Evolutionary conservation across 2,888 invertebrate species (phyloP), one percentile per base, ranked within the genome.

Genomic region (Diadegma fenestrale): DNA sequence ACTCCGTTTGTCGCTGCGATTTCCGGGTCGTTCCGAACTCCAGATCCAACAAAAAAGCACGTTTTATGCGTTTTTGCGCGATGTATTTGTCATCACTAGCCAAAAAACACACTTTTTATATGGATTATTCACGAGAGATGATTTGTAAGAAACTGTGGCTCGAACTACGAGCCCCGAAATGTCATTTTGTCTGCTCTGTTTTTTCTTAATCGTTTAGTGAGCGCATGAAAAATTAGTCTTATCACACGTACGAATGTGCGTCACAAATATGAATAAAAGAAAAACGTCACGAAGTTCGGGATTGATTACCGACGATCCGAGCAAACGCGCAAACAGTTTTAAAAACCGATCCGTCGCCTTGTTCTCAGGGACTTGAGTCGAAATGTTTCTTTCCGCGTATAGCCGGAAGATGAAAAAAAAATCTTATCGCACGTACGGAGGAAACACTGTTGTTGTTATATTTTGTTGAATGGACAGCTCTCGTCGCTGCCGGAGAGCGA

Each of bases 21-120:
- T 41, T 37, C 0, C 22, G 64, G 0, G 37, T 41, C 64, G n/a
- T 41, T 66, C 37, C 48, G 33, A 51, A 26, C 22, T 68, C 33
- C 61, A n/a, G 37, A 48, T 69, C 68, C 58, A 77, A 73, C 19
- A 73, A 80, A 81, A 72, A 58, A 58, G 58, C 33, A 80, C 58
- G 58, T 58, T n/a, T n/a, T 26, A 26, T 14, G 5, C 6, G 64
- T 72, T 72, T 51, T 66, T 12, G 6, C 63, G 72, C 8, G 72
- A 54, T 73, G 51, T 43, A 26, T 43, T 26, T 48, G 48, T 19
- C 81, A 81, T 69, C 76, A 76, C 58, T 61, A 8, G 1, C 14
- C 58, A 58, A 26, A 22, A 58, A 58, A 19, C 63, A 68, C 80
- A 68, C 66, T 72, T n/a, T 48, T 48, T 2, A 30, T 2, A 30